Base-by-base conservation (phyloP, 2,797 vertebrate species). In the Spondyliosoma cantharus region DNA sequence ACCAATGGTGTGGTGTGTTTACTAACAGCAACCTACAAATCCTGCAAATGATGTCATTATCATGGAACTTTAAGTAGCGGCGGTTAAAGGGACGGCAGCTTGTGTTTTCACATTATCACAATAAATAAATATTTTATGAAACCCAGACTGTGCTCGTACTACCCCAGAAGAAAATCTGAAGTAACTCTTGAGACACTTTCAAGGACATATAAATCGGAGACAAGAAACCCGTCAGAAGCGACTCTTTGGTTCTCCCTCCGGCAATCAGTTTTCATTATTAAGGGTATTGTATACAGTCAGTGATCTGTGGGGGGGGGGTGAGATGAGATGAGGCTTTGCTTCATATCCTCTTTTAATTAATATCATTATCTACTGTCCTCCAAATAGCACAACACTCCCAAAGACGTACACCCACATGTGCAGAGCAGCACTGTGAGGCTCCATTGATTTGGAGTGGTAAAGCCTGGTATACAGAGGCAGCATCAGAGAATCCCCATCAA, bases 281-380 rank as follows among this genome's bases (percentile, higher is more conserved):
- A 71, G 67, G 49, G 45, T 72, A 86, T 84, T 88, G 86, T 87
- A 87, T 84, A 78, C 68, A 88, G 74, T 87, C 87, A 84, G 72
- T 84, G 87, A 85, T 89, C 79, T 90, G 86, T 81, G 59, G 65
- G 49, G 59, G 65, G 49, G 84, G 81, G 69, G 68, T 66, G 71
- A 87, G 82, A 87, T 89, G 84, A 87, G 81, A 89, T 69, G 84
- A 85, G 65, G 84, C 56, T 89, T 82, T 90, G 86, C 91, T 89
- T 91, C 89, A 88, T 87, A 89, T 88, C 91, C 84, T 85, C 77
- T 85, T 89, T 91, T 91, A 93, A 93, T 93, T 92, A 89, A 91
- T 88, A 83, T 88, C 78, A 90, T 87, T 86, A 91, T 88, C 90
- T 82, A 68, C 63, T 65, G 59, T 78, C 80, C 82, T 79, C 80